Evolutionary conservation across 2,113 vertebrate species (phyloP).

Genomic region (Salvelinus alpinus): DNA sequence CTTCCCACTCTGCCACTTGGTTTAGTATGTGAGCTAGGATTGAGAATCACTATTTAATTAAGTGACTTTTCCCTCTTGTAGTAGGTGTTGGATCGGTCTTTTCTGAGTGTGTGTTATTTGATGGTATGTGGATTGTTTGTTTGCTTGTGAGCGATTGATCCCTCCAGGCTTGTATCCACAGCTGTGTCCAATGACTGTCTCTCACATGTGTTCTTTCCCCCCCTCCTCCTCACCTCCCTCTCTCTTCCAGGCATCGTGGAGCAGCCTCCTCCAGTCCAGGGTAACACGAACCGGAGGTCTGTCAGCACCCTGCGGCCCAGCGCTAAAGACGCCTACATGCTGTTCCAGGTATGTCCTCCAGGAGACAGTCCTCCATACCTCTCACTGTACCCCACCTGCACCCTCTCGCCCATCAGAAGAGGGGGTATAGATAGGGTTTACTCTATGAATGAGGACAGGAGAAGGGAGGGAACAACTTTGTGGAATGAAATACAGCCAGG

Average conservation of each 20-base stretch:
- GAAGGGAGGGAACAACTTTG: too few species aligned
- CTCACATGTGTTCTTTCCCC: background rate
- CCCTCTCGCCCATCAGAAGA: background rate
- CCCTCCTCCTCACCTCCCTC: background rate
- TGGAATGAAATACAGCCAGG: too few species aligned
- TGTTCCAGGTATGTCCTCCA: conserved; percentile 88
- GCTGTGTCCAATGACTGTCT: background rate
- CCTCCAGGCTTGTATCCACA: background rate
- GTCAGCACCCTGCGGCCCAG: conserved; percentile 93
- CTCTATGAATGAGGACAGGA: too few species aligned
- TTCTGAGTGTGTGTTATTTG: background rate
- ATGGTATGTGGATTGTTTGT: too few species aligned
- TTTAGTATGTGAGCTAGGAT: background rate
- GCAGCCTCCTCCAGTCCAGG: conserved; percentile 82
- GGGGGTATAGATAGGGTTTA: too few species aligned
- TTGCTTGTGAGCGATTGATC: background rate
- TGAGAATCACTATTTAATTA: background rate
- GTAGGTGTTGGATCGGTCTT: background rate
- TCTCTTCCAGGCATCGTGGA: conserved; percentile 76
- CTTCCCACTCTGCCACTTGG: background rate
- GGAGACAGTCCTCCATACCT: conserved; percentile 26
- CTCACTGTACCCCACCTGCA: too few species aligned
- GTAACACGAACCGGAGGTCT: conserved; percentile 93
- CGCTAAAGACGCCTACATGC: conserved; percentile 98
- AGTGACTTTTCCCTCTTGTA: background rate